Evolutionary conservation across 2,113 vertebrate species (phyloP).

Genomic region (Syngnathoides biaculeatus): DNA sequence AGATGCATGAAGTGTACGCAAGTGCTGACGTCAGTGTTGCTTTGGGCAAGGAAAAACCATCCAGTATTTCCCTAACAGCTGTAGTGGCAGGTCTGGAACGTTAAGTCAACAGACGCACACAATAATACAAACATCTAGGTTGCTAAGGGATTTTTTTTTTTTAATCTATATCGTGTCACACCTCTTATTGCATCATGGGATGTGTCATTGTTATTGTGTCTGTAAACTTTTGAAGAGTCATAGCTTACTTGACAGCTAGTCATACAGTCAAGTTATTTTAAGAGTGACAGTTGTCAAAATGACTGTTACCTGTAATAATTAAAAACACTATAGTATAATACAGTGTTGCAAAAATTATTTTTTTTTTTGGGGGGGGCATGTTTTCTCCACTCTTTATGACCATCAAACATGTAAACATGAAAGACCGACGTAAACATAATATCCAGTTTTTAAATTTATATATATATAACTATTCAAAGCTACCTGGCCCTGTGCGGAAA

Average conservation of each 20-base stretch:
- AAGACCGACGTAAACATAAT: too few relatives aligned
- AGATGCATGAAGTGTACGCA: conserved; percentile 2
- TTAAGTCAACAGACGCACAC: conserved; percentile 21
- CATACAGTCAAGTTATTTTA: not conserved
- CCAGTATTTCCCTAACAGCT: conserved; percentile 27
- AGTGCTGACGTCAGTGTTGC: conserved; percentile 20
- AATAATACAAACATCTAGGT: conserved; percentile 7
- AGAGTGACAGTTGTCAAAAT: not conserved
- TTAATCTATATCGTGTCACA: conserved; percentile 12
- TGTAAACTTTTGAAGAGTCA: not conserved
- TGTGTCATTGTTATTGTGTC: not conserved
- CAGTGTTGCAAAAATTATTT: too few relatives aligned
- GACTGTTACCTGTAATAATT: not conserved
- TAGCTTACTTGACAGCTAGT: not conserved
- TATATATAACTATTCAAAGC: too few relatives aligned
- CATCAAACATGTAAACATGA: too few relatives aligned
- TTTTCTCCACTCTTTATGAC: too few relatives aligned
- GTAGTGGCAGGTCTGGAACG: conserved; percentile 5
- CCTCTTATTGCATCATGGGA: not conserved
- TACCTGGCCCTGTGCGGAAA: too few relatives aligned
- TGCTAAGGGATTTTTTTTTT: conserved; percentile 18
- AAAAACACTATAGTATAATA: too few relatives aligned
- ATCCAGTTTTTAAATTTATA: too few relatives aligned
- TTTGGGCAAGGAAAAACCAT: conserved; percentile 25
- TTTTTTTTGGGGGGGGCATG: too few relatives aligned